Base-by-base conservation (phyloP, 1,140 invertebrate genomes). In the Sarcophaga peregrina region DNA sequence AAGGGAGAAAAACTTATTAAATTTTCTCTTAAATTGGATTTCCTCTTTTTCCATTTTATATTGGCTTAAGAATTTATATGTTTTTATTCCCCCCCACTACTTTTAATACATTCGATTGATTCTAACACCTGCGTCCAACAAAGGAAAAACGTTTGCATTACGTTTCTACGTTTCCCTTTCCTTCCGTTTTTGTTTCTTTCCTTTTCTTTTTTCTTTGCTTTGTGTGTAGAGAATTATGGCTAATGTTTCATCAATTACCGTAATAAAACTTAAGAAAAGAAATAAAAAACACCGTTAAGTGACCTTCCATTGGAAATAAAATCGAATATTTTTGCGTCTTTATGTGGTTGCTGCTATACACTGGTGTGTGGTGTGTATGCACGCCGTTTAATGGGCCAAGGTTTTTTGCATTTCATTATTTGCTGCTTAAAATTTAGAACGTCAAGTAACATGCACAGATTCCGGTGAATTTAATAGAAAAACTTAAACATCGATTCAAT, bases 71-170 rank as follows among this genome's bases (percentile, higher is more conserved):
- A 17, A 58, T 58, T n/a, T 47, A 76, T 48, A 15, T 9, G 10
- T 75, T 13, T 78, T 48, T 47, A 9, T 76, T 76, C 50, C 48
- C 17, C 8, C 8, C 48, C 48, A 47, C n/a, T n/a, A n/a, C n/a
- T n/a, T 78, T 78, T 78, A 52, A 50, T 76, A 46, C n/a, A 76
- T 76, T 76, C 75, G 75, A 78, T 78, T 78, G 48, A 78, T 50
- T 78, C 50, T 78, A 50, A 78, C 75, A 78, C 47, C 75, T 78
- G 75, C 37, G 75, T 20, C 48, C 75, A 78, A 17, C 20, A 50
- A 45, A 78, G 17, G 47, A 78, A 78, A 78, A 78, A 50, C 50
- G 75, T n/a, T n/a, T n/a, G n/a, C n/a, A n/a, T n/a, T n/a, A n/a
- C n/a, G n/a, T n/a, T n/a, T n/a, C 25, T 37, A 37, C 25, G 25